Base-by-base conservation (phyloP, 1,140 invertebrate species). In the Papilio polyxenes region DNA sequence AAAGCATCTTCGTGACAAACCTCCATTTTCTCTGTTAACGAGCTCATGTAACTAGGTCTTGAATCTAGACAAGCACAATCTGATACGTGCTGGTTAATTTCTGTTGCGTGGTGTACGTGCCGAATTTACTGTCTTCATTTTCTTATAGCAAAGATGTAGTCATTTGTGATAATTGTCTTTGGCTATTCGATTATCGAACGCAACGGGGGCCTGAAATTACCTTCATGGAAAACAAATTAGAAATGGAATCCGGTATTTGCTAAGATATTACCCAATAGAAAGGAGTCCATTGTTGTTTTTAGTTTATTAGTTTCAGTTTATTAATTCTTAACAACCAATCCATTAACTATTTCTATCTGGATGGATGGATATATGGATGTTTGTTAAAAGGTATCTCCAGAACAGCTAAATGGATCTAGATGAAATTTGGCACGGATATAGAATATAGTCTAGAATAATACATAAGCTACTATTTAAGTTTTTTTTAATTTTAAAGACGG, bases 1-100 rank as follows among this genome's bases (percentile, higher is more conserved):
- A 77, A 72, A 69, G 75, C 79, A 82, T 88, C 85, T 90, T 90
- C 89, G 89, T 90, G 89, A 90, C 89, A 88, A 90, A 89, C 86
- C 84, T 82, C 86, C 88, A 89, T 90, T 90, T 82, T 31, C 76
- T 49, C 75, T 78, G 59, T 81, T 90, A 90, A 88, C 88, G 89
- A 89, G 87, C 83, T 51, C 48, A 75, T 53, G 83, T 83, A 86
- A 85, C 83, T 84, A 83, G 82, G 82, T 82, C 81, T 83, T 81
- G 83, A 72, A 84, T 84, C 83, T 86, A 75, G 83, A 82, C 85
- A 84, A 84, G 81, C 53, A 82, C 81, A 87, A 88, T 88, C 85
- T 87, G 84, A 87, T 89, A 87, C 85, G 82, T 83, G 74, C 62
- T 40, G 80, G 80, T 79, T 83, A 80, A 79, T 85, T 83, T 85